Base-by-base conservation (phyloP, 1,140 invertebrate species). In the Dendrolimus punctatus region DNA sequence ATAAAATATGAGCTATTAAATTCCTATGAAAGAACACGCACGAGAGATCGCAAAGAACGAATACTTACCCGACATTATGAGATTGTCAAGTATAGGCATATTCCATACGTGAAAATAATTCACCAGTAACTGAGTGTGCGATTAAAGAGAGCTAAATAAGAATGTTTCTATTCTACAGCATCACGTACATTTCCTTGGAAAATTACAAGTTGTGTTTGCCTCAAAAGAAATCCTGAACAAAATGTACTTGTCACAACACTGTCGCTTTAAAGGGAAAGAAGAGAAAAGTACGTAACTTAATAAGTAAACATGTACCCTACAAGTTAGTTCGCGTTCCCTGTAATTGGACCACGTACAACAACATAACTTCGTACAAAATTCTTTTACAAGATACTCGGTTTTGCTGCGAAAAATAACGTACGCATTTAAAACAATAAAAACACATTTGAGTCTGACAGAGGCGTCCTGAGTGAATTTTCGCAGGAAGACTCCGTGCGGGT, bases 361-460 rank as follows among this genome's bases (percentile, higher is more conserved):
- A 52, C 51, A 57, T 59, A 70, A 70, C 61, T 71, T 74, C 58
- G 58, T 64, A 56, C 55, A 57, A 62, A 69, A 64, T 68, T 63
- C 58, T 64, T 61, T 46, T 64, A 58, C 55, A 58, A 58, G 55
- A 55, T 55, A 59, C 53, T 53, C 55, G 54, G 57, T 58, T 66
- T 59, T 62, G 60, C 61, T 65, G 62, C 54, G 60, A 66, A 66
- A 71, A 71, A 67, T 66, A 73, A 65, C 64, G 66, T 68, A 71
- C 60, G 70, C 68, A 71, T 76, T 77, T 74, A 68, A 74, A 73
- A 74, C 60, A 76, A 73, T 77, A 77, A 77, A 73, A 77, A 76
- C 63, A 67, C 61, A 72, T 67, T 65, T 62, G 55, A 54, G 64
- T 65, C 67, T 67, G 62, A 64, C 57, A 66, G 66, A 63, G 65